Evolutionary conservation across 2,113 vertebrate species (phyloP).

Genomic region (Patagioenas fasciata): DNA sequence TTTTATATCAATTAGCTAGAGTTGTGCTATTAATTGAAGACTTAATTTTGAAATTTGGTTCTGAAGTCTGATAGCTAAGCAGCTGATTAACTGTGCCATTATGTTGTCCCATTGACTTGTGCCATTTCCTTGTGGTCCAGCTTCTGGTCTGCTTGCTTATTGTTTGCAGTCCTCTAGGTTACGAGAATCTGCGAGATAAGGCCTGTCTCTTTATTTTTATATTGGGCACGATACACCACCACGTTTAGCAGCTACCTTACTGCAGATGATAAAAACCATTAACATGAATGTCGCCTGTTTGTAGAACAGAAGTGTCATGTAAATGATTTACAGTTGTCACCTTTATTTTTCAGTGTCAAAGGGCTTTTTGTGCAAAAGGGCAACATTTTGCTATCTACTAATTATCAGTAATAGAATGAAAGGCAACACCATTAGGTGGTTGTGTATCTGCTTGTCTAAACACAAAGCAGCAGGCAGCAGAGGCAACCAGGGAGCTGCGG

Average conservation of each 20-base stretch:
- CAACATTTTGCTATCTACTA: neutral
- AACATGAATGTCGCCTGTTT: neutral
- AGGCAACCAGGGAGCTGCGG: neutral
- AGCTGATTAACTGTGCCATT: neutral
- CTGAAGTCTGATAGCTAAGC: neutral
- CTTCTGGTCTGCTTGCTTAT: neutral
- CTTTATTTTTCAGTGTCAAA: slow-evolving; percentile 5
- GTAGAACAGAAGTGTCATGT: neutral
- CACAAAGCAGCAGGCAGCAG: neutral
- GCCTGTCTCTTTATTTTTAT: neutral
- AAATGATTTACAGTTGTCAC: neutral
- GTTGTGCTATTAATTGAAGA: neutral
- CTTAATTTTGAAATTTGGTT: neutral
- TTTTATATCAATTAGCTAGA: neutral
- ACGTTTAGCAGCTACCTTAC: neutral
- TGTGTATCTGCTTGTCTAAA: neutral
- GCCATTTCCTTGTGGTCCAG: neutral
- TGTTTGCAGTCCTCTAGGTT: neutral
- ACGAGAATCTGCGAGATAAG: neutral
- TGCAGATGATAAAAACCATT: neutral
- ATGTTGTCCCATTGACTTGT: neutral
- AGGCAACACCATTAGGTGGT: neutral
- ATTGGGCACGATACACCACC: neutral
- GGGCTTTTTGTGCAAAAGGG: neutral
- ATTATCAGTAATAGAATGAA: slow-evolving; percentile 2